phyloP scores from a whole-genome alignment of 2,797 vertebrate genomes.

The Ibycter americanus region DNA sequence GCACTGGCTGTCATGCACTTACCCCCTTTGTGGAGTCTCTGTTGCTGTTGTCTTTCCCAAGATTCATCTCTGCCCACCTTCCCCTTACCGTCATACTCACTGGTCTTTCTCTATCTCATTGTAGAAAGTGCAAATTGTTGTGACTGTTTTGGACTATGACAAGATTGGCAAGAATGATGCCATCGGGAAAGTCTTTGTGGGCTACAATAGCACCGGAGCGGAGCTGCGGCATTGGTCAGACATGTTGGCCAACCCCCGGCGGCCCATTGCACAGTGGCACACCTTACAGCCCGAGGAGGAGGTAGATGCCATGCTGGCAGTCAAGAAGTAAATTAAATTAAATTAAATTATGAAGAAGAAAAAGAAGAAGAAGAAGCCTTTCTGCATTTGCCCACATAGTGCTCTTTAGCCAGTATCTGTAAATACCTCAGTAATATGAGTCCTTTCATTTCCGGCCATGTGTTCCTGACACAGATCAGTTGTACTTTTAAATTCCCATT shows the following conservation, averaged over 20 bases:
- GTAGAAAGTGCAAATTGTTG: constrained; percentile 99
- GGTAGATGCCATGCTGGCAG: constrained; percentile 94
- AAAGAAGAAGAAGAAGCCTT: constrained; percentile 78
- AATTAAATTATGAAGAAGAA: constrained; percentile 32
- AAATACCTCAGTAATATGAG: constrained; percentile 99
- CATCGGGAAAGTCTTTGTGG: constrained; percentile 99
- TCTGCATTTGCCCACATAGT: constrained; percentile 90
- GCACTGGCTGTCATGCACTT: background rate
- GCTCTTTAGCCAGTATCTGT: constrained; percentile 99
- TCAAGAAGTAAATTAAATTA: constrained; percentile 89
- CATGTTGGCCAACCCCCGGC: constrained; percentile 98
- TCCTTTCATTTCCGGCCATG: constrained; percentile 88
- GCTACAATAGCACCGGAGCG: constrained; percentile 96
- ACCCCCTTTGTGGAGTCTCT: background rate
- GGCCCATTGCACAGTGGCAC: constrained; percentile 99
- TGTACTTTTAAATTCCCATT: constrained; percentile 76
- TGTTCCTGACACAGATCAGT: constrained; percentile 78
- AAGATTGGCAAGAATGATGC: constrained; percentile 99
- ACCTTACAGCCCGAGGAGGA: constrained; percentile 97
- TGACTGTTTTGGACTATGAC: constrained; percentile 99
- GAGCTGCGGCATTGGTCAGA: constrained; percentile 99
- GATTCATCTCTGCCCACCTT: background rate
- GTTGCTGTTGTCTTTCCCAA: background rate
- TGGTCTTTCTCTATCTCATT: constrained; percentile 33
- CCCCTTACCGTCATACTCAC: background rate